Base-by-base conservation (phyloP, 2,888 invertebrate genomes). In the Chrysomela aeneicollis region DNA sequence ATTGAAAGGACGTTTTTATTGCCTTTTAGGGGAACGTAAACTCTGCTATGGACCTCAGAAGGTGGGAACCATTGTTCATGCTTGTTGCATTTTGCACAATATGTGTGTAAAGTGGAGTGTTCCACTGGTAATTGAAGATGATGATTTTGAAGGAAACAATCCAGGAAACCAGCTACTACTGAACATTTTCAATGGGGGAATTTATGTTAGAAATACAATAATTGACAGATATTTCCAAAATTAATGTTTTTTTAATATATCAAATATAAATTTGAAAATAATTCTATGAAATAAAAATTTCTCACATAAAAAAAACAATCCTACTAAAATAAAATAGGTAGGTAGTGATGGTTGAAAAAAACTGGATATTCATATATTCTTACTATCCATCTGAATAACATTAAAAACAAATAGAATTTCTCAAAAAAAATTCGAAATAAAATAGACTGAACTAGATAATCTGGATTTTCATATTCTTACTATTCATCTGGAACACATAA, bases 11-110 rank as follows among this genome's bases (percentile, higher is more conserved):
- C 50, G 50, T 19, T 50, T 50, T 15, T 21, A 21, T 15, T 50
- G 50, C 22, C 50, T 50, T 21, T 22, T 50, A 50, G 50, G 21
- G 15, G 50, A 50, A 35, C 32, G 32, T 35, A 35, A 35, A 35
- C 32, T 35, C 32, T 10, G 32, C 9, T 35, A 35, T 35, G 50
- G 50, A 50, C 50, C 50, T 15, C 50, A 50, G 3, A 50, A 18
- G 22, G 50, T 50, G 50, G 50, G 21, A 19, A 50, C 21, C 50
- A 50, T 50, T 50, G 50, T 50, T 50, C 19, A 50, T 50, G 50
- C 50, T 15, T n/a, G n/a, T n/a, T n/a, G n/a, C n/a, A n/a, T n/a
- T n/a, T n/a, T n/a, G n/a, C n/a, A n/a, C n/a, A n/a, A 22, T 21
- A 19, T 50, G 19, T 22, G 21, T 21, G 22, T 50, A 15, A 19